phyloP scores from a whole-genome alignment of 2,113 vertebrate species.

The Eulemur macaco region DNA sequence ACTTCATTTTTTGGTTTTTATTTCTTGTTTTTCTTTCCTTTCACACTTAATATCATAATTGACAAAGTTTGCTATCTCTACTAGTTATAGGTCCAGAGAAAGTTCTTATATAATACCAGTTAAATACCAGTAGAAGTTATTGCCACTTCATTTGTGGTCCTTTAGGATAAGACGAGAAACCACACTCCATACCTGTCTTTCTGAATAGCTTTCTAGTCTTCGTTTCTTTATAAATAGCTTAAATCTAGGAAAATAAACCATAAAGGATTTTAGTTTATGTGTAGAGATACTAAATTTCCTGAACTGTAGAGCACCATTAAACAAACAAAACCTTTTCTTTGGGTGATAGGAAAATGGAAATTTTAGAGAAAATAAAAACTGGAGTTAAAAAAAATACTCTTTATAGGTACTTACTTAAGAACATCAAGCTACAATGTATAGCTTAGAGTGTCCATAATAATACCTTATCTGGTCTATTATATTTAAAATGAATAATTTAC shows the following conservation, averaged over 20 bases:
- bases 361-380: conserved; percentile 20
- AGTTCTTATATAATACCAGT: not conserved
- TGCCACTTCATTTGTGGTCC: not conserved
- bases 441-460: conserved; percentile 1
- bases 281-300: conserved; percentile 9
- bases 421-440: not conserved
- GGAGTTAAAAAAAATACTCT: not conserved
- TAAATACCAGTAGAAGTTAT: not conserved
- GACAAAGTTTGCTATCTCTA: not conserved
- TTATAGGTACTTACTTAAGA: not conserved
- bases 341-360: not conserved
- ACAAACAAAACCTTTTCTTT: not conserved
- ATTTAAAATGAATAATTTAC: conserved; percentile 43
- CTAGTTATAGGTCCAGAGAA: not conserved
- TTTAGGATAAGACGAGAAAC: not conserved
- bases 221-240: not conserved
- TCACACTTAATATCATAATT: not conserved
- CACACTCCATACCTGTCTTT: not conserved
- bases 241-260: not conserved
- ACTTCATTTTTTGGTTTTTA: not conserved
- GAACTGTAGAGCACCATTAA: not conserved
- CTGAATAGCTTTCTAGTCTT: not conserved
- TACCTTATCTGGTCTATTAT: not conserved
- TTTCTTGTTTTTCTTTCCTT: conserved; percentile 16
- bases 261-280: not conserved